A percentile compares a stretch with the other conserved stretches of the same genome.
These are phyloP conservation scores for Brassicogethes aeneus DNA, from an alignment of 2,888 invertebrate genomes.

Conservation along the genomic window DNA sequence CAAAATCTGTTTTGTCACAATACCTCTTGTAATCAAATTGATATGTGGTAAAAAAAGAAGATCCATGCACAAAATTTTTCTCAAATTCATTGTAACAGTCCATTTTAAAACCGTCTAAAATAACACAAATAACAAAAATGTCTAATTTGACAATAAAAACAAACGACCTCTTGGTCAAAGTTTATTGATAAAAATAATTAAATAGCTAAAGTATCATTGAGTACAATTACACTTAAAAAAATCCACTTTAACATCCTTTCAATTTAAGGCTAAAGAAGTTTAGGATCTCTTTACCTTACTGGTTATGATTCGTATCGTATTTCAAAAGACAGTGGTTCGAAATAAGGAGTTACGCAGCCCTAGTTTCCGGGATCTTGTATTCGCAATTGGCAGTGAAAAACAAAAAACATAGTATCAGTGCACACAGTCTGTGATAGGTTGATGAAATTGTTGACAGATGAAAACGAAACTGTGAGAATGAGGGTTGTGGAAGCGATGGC, in stretches of 20 bases:
- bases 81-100: too few species aligned
- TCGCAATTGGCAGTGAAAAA: conserved; percentile 29
- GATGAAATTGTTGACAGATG: conserved; percentile 48
- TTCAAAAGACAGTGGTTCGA: conserved; percentile 49
- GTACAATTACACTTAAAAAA: too few species aligned
- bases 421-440: conserved; percentile 44
- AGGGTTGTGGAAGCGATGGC: conserved; percentile 51
- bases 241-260: too few species aligned
- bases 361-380: conserved; percentile 40
- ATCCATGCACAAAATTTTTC: too few species aligned
- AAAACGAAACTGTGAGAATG: conserved; percentile 46
- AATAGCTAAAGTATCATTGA: conserved; percentile 72
- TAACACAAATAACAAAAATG: too few species aligned
- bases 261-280: conserved; percentile 46
- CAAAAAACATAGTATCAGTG: conserved; percentile 33
- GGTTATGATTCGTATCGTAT: conserved; percentile 49
- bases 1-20: background rate
- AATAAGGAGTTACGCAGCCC: conserved; percentile 48
- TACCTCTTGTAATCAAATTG: background rate
- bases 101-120: too few species aligned
- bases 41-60: too few species aligned
- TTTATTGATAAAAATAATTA: too few species aligned
- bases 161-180: too few species aligned
- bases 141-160: too few species aligned
- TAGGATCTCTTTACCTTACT: conserved; percentile 51